Evolutionary conservation across 2,797 vertebrate species (phyloP).

Genomic region (Spinus pinus): DNA sequence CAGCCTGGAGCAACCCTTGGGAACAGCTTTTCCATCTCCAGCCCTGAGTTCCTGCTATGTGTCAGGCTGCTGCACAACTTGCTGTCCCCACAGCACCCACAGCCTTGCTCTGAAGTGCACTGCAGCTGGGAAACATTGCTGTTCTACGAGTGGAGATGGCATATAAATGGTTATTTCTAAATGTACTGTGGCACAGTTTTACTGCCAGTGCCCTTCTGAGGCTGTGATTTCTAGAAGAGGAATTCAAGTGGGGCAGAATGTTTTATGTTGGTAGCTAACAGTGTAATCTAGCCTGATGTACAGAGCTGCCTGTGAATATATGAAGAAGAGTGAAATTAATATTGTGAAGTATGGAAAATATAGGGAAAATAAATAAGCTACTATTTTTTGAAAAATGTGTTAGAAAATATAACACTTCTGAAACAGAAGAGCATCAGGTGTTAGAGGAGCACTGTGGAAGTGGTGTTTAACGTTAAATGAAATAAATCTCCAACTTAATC

Average conservation of each 20-base stretch:
- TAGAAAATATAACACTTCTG: neutral
- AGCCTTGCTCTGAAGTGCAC: neutral
- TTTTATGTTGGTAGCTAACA: neutral
- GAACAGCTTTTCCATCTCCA: rapidly evolving
- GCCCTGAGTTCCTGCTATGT: rapidly evolving
- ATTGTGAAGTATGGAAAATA: neutral
- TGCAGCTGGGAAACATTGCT: neutral
- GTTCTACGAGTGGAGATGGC: neutral
- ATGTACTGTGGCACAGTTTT: rapidly evolving
- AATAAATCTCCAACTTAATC: neutral
- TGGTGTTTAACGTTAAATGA: neutral
- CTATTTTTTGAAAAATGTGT: neutral
- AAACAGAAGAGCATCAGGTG: neutral
- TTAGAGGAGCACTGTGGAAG: rapidly evolving
- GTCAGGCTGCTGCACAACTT: rapidly evolving
- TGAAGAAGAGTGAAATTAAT: neutral
- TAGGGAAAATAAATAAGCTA: neutral
- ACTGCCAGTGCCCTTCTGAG: neutral
- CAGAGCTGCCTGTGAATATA: neutral
- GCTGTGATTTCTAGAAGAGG: neutral
- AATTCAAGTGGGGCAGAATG: neutral
- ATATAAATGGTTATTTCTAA: neutral
- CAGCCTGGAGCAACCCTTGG: neutral
- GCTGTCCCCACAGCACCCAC: rapidly evolving
- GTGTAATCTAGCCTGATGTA: neutral